A percentile compares a stretch with the other conserved stretches of the same genome.
phyloP scores from a whole-genome alignment of 2,888 invertebrate genomes.

The Xestia xanthographa region DNA sequence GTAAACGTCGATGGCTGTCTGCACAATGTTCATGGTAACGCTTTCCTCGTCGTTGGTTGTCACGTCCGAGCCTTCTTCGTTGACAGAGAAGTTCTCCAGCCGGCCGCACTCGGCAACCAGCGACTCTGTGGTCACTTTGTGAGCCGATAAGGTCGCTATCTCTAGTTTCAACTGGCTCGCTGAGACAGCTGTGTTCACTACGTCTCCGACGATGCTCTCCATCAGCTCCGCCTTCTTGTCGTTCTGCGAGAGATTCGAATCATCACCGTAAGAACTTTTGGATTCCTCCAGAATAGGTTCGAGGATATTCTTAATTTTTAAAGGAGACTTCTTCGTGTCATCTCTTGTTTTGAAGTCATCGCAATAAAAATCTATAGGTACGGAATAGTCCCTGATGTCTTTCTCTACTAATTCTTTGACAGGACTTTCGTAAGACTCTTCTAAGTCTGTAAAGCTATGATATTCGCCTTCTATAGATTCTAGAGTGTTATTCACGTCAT shows the following conservation, averaged over 20 bases:
- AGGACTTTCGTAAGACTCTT: constrained; percentile 85
- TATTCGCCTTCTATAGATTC: constrained; percentile 85
- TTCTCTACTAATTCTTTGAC: constrained; percentile 86
- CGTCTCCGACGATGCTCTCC: constrained; percentile 41
- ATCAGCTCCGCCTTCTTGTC: constrained; percentile 51
- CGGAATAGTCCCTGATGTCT: constrained; percentile 88
- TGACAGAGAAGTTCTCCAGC: constrained; percentile 34
- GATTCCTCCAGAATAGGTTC: constrained; percentile 89
- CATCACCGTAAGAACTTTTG: constrained; percentile 83
- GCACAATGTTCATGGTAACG: constrained; percentile 33
- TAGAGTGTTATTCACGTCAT: constrained; percentile 70
- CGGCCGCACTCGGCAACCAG: constrained; percentile 48
- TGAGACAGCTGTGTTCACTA: constrained; percentile 48
- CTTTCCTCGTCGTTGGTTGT: constrained; percentile 26
- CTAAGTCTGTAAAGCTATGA: constrained; percentile 86
- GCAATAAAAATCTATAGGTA: constrained; percentile 86
- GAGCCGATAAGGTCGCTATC: constrained; percentile 32
- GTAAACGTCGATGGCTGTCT: constrained; percentile 65
- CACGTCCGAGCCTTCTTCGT: constrained; percentile 39
- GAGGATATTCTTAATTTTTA: constrained; percentile 74
- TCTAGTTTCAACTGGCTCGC: constrained; percentile 62
- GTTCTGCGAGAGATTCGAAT: constrained; percentile 73
- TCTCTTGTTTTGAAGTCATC: constrained; percentile 80
- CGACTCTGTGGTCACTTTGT: constrained; percentile 47
- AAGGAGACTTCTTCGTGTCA: constrained; percentile 77